A percentile compares a stretch with the other conserved stretches of the same genome.
phyloP scores from a whole-genome alignment of 2,888 invertebrate genomes.

The Amiota communis region DNA sequence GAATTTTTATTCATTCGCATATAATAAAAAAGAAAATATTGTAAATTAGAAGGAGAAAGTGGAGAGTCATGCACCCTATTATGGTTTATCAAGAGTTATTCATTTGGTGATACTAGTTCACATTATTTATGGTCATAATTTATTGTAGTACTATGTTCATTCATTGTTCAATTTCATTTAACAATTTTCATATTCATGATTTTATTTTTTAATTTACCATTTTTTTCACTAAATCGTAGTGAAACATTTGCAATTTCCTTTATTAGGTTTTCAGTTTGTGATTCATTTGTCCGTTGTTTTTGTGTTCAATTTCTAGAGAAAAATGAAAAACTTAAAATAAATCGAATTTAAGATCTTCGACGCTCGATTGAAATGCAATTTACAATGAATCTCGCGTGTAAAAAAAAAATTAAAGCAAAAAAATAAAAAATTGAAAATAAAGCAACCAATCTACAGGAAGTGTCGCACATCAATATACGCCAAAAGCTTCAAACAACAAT shows the following conservation, averaged over 20 bases:
- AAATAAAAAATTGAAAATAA: constrained; percentile 5
- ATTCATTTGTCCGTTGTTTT: constrained; percentile 18
- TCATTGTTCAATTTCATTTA: not conserved
- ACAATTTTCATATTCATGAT: no score
- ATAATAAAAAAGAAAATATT: no score
- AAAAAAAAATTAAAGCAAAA: constrained; percentile 35
- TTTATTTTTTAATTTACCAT: not conserved
- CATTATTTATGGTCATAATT: not conserved
- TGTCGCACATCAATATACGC: constrained; percentile 60
- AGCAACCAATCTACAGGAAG: constrained; percentile 23
- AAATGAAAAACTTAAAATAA: constrained; percentile 27
- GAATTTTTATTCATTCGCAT: not conserved
- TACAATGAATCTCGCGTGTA: constrained; percentile 58
- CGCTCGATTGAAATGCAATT: constrained; percentile 63
- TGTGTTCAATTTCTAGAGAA: not conserved
- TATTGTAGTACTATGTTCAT: not conserved
- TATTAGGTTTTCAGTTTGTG: not conserved
- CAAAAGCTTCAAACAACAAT: constrained; percentile 47
- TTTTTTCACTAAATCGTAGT: not conserved
- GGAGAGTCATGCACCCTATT: no score
- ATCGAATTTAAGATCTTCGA: constrained; percentile 53
- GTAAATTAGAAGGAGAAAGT: no score
- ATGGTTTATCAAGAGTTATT: no score
- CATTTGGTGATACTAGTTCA: not conserved
- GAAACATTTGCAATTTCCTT: constrained; percentile 10